Conservation (phyloP, 2,888 invertebrate species). For the Proisotoma minuta region DNA sequence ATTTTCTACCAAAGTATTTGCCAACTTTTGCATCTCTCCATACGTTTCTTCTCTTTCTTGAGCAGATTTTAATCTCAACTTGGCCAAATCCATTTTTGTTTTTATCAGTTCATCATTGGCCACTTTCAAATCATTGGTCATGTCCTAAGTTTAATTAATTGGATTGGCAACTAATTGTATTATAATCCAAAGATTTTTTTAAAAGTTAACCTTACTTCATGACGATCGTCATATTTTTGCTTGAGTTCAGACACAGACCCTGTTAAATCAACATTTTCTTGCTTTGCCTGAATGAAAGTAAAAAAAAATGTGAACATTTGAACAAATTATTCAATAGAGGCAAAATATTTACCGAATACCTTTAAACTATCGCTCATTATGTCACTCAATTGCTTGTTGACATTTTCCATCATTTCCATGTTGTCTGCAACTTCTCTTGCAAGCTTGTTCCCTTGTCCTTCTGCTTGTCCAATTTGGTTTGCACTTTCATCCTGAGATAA, state of each 20-base stretch:
- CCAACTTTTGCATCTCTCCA: constrained; percentile 43
- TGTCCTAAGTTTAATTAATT: constrained; percentile 10
- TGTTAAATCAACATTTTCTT: constrained; percentile 38
- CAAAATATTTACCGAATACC: constrained; percentile 15
- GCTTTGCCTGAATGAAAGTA: constrained; percentile 28
- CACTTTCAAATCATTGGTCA: constrained; percentile 32
- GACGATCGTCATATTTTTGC: constrained; percentile 35
- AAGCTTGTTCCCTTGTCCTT: constrained; percentile 40
- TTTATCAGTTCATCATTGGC: constrained; percentile 34
- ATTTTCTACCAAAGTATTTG: constrained; percentile 35
- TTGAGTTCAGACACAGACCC: constrained; percentile 34
- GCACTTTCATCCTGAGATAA: constrained; percentile 39
- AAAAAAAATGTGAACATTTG: not conserved
- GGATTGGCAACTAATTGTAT: not conserved
- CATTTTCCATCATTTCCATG: constrained; percentile 44
- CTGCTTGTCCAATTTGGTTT: constrained; percentile 40
- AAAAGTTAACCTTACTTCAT: constrained; percentile 24
- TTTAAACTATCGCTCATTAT: constrained; percentile 39
- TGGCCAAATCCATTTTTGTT: constrained; percentile 32
- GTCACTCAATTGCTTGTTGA: constrained; percentile 37
- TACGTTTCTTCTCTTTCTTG: constrained; percentile 39
- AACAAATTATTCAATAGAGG: not conserved
- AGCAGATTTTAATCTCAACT: constrained; percentile 35
- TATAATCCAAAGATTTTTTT: not conserved
- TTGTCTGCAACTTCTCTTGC: constrained; percentile 42